Evolutionary conservation across 2,113 vertebrate genomes (phyloP), one percentile per base, ranked within the genome.

Genomic region (Passer montanus): DNA sequence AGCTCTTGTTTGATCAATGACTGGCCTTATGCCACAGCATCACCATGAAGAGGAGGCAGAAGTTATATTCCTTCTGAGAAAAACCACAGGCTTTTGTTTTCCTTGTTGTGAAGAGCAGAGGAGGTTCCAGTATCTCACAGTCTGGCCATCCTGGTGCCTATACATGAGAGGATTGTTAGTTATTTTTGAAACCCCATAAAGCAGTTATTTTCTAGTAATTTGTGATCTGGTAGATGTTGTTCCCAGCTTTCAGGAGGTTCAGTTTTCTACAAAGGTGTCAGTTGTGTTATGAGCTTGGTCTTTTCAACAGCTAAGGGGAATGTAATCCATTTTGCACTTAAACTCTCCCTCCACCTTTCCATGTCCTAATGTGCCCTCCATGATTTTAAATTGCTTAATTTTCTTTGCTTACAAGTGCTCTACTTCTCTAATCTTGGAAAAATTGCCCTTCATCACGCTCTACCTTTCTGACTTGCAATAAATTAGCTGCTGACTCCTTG

Each of bases 401-500:
- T 67, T 72, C 82, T 84, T 80, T 44, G 55, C 43, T 78, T 89
- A 19, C 46, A 74, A 63, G 50, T 22, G 26, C 59, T 47, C 30
- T 47, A 20, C 30, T 76, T 88, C 37, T 60, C 49, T 56, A 39
- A 80, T 85, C 67, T 43, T 79, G 30, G 35, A 27, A 87, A 75
- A 84, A 67, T 67, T 74, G 53, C 31, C 53, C 44, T 87, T 93
- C 78, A 58, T 87, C 82, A 58, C 62, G 19, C 69, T 70, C 68
- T 60, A 3, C 52, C 49, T 93, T 78, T 64, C 56, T 89, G 81
- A 70, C 52, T 81, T 75, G 13, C 52, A 64, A 62, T 91, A 58
- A 72, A 94, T 82, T 72, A 79, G 39, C 69, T 89, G 73, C 41
- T 84, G 84, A 84, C 44, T 84, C 87, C 22, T 6, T 44, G 93